Percentiles rank a stretch among this genome's conserved stretches.
phyloP scores from a whole-genome alignment of 2,888 invertebrate genomes.

The Heliconius ethilla region DNA sequence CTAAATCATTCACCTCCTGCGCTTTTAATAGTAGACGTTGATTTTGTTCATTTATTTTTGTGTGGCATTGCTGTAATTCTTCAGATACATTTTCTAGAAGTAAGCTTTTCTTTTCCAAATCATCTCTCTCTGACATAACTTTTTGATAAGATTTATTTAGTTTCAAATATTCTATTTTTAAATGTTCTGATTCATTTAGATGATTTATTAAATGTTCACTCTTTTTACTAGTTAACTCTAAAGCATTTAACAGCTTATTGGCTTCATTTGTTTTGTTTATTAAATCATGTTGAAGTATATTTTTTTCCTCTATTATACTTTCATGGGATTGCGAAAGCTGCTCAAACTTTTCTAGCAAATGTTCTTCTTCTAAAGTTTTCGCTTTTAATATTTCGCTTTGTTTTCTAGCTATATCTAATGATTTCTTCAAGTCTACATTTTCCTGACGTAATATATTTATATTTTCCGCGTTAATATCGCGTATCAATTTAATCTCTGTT shows the following conservation, averaged over 20 bases:
- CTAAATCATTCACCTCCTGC: constrained; percentile 48
- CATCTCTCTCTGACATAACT: constrained; percentile 38
- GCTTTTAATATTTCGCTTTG: constrained; percentile 58
- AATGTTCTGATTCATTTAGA: constrained; percentile 42
- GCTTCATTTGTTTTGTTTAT: constrained; percentile 43
- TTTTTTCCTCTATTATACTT: constrained; percentile 53
- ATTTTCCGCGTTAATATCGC: constrained; percentile 55
- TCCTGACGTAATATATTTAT: constrained; percentile 57
- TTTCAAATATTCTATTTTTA: constrained; percentile 39
- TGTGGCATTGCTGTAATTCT: constrained; percentile 51
- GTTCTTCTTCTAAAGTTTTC: constrained; percentile 55
- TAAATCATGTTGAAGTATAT: constrained; percentile 56
- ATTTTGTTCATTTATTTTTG: constrained; percentile 54
- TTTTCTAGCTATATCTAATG: constrained; percentile 56
- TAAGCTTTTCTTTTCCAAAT: constrained; percentile 40
- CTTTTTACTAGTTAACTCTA: constrained; percentile 45
- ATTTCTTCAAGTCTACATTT: constrained; percentile 55
- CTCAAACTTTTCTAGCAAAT: constrained; percentile 53
- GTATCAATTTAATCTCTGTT: constrained; percentile 59
- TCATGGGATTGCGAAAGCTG: constrained; percentile 55
- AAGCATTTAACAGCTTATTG: constrained; percentile 41
- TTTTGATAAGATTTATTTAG: constrained; percentile 42
- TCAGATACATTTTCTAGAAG: constrained; percentile 40
- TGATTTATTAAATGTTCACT: constrained; percentile 44
- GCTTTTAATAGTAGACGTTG: constrained; percentile 46